Evolutionary conservation across 2,888 invertebrate genomes (phyloP), one percentile per base, ranked within the genome.

Genomic region (Noctua fimbriata): DNA sequence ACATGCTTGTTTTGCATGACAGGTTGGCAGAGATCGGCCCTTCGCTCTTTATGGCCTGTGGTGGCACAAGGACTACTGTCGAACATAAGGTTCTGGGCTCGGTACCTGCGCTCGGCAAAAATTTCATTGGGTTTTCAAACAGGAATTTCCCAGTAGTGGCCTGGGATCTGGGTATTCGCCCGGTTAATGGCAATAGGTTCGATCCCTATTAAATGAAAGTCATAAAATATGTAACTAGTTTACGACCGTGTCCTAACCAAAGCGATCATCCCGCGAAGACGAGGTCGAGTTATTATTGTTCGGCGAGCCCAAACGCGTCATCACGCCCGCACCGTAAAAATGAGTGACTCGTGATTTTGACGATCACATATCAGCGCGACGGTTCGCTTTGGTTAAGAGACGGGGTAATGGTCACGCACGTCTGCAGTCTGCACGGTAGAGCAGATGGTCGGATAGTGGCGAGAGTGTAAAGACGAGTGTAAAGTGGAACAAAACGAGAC

Each of bases 401-500:
- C 44, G 44, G n/a, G 9, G 4, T 67, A 28, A 44, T 36, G n/a
- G 32, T 63, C 65, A 67, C 69, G 72, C 72, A 66, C 44, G n/a
- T 58, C 32, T n/a, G 36, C 2, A 47, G n/a, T 49, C 32, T 32
- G n/a, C 3, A 55, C 49, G 9, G n/a, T 55, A n/a, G 47, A 28
- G 47, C 71, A 83, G 76, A 49, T 80, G 73, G 58, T 14, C n/a
- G 12, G 73, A 52, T 71, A 76, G 55, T 60, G 49, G 55, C 74
- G 83, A 84, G 86, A 74, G 73, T 86, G 86, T 60, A 36, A n/a
- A 76, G 84, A 74, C 79, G 79, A 52, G 76, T 86, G 82, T 78
- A 73, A 86, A 88, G 79, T 88, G 74, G 87, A 69, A 79, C 88
- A 79, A 44, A 76, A 72, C 76, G 74, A 79, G 80, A 21, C 55